These are phyloP conservation scores for Epinotia bilunana DNA, from an alignment of 2,888 invertebrate genomes.

Conservation along the genomic window DNA sequence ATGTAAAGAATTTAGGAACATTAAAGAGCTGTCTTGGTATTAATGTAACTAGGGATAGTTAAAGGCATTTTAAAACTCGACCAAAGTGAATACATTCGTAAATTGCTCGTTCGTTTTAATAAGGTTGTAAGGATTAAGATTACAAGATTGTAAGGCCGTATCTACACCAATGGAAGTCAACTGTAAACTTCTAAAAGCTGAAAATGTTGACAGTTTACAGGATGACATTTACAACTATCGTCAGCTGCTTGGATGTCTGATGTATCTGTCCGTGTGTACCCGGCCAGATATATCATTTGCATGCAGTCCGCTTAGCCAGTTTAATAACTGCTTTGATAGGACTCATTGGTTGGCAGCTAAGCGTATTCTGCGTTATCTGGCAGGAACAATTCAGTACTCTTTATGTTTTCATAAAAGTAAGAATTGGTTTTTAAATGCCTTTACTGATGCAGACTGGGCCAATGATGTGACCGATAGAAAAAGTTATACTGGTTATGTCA, in stretches of 20 bases:
- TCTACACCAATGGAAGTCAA: constrained; percentile 17
- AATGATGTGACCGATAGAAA: neutral
- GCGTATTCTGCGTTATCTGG: constrained; percentile 22
- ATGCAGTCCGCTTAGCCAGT: constrained; percentile 19
- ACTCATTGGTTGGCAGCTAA: constrained; percentile 20
- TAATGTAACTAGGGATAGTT: constrained; percentile 21
- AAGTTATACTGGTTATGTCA: constrained; percentile 4
- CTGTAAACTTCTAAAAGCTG: constrained; percentile 8
- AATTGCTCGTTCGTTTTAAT: constrained; percentile 18
- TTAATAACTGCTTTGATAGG: constrained; percentile 5
- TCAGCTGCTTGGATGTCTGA: constrained; percentile 13
- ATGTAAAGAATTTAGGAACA: constrained; percentile 11
- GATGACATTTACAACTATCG: constrained; percentile 13
- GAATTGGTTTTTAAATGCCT: neutral
- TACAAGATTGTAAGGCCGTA: constrained; percentile 21
- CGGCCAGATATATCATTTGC: neutral
- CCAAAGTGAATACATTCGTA: constrained; percentile 12
- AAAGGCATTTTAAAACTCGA: constrained; percentile 16
- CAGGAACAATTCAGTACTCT: constrained; percentile 40
- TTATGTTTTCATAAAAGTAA: constrained; percentile 1
- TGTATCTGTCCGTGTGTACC: constrained; percentile 1
- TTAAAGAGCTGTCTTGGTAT: constrained; percentile 18
- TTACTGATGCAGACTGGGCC: neutral
- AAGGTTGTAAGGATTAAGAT: no score
- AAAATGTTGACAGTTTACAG: constrained; percentile 11